Conservation (phyloP, 2,113 vertebrate species). For the Trochalopteron elliotii region DNA sequence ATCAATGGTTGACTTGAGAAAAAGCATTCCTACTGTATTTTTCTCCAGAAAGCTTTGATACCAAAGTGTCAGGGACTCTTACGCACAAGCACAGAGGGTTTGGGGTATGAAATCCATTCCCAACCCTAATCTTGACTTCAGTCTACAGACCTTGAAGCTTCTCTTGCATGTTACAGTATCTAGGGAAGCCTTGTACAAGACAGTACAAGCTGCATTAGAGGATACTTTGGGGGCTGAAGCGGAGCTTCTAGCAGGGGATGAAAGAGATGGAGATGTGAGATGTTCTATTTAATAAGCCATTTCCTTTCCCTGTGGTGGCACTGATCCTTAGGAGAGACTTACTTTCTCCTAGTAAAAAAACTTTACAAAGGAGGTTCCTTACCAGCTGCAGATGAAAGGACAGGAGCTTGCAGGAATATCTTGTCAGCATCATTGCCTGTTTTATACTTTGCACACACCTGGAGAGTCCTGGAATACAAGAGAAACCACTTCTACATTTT, state of each 20-base stretch:
- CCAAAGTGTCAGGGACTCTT: neutral
- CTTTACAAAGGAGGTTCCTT: conserved; percentile 2
- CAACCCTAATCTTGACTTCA: neutral
- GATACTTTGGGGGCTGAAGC: neutral
- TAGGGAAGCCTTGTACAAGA: neutral
- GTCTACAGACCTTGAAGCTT: neutral
- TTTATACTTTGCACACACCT: neutral
- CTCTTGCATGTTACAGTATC: neutral
- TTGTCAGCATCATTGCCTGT: neutral
- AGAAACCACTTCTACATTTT: conserved; percentile 8
- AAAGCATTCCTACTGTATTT: neutral
- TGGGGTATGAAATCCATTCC: neutral
- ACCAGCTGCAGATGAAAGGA: conserved; percentile 37
- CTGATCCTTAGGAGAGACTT: neutral
- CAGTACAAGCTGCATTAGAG: neutral
- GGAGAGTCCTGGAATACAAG: conserved; percentile 27
- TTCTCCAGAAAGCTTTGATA: neutral
- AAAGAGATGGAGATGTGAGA: conserved; percentile 45
- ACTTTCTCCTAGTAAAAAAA: neutral
- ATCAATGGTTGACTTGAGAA: neutral
- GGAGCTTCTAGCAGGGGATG: conserved; percentile 10
- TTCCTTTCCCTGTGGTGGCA: conserved; percentile 25
- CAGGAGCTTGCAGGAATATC: neutral
- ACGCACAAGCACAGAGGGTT: neutral
- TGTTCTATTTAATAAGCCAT: neutral